Percentiles rank a stretch among this genome's conserved stretches.
Evolutionary conservation across 2,113 vertebrate genomes (phyloP).

Genomic region (Morone chrysops): DNA sequence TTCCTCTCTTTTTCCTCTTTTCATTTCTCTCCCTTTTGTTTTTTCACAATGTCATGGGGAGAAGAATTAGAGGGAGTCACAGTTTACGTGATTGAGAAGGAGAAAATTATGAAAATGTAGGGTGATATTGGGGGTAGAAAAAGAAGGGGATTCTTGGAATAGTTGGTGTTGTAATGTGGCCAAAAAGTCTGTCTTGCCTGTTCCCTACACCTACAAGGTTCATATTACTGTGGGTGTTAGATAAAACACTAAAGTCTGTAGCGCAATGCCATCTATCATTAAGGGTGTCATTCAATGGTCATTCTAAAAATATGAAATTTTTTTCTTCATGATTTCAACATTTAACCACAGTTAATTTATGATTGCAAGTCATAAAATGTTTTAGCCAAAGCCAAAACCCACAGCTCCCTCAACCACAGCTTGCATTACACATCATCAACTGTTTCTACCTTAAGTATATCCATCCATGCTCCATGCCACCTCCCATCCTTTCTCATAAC

Average conservation of each 20-base stretch:
- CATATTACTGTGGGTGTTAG: constrained; percentile 22
- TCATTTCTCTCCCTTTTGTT: not conserved
- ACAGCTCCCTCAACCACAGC: not conserved
- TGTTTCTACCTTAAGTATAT: not conserved
- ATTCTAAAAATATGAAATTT: not conserved
- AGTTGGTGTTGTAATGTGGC: constrained; percentile 13
- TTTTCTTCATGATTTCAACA: not conserved
- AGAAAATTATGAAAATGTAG: constrained; percentile 7
- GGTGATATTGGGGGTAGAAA: not conserved
- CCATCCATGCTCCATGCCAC: not conserved
- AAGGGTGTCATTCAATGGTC: not conserved
- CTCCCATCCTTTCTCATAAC: not conserved
- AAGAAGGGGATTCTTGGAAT: not conserved
- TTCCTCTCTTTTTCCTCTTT: not conserved
- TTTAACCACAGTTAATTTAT: not conserved
- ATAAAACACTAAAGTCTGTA: constrained; percentile 6
- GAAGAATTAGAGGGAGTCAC: not conserved
- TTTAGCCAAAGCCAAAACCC: not conserved
- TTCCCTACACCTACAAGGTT: constrained; percentile 16
- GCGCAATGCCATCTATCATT: not conserved
- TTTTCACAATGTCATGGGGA: constrained; percentile 12
- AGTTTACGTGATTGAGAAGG: constrained; percentile 15
- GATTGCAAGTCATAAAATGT: not conserved
- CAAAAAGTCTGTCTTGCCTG: constrained; percentile 21
- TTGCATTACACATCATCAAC: not conserved